Evolutionary conservation across 2,113 vertebrate genomes (phyloP).

Genomic region (Poicephalus meyeri): DNA sequence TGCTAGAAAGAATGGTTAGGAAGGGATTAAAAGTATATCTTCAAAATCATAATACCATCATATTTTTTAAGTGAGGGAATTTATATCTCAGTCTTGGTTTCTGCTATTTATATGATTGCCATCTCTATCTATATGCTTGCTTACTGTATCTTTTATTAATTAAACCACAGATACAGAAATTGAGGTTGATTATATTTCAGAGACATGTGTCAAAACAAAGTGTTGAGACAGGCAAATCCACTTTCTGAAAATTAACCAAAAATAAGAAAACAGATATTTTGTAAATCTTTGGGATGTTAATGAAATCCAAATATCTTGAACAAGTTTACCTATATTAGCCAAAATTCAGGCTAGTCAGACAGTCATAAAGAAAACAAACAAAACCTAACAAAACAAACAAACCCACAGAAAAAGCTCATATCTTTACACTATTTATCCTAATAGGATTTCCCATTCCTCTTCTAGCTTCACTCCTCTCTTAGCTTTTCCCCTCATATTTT

Average conservation of each 20-base stretch:
- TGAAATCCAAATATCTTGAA: not conserved
- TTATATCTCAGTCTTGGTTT: not conserved
- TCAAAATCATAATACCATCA: not conserved
- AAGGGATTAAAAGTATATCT: not conserved
- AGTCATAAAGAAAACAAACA: not conserved
- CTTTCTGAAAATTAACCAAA: not conserved
- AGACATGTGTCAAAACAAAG: not conserved
- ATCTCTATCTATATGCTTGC: not conserved
- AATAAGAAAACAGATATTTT: not conserved
- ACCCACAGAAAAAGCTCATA: not conserved
- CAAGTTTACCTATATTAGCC: not conserved
- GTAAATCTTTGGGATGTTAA: not conserved
- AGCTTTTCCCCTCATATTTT: not conserved
- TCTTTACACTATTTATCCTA: not conserved
- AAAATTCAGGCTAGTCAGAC: not conserved
- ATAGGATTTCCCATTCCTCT: not conserved
- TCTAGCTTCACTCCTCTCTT: not conserved
- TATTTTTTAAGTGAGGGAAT: not conserved
- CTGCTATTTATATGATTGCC: not conserved
- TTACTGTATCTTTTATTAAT: slow-evolving; percentile 16
- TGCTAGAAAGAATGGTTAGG: not conserved
- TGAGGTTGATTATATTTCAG: not conserved
- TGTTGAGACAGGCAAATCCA: not conserved
- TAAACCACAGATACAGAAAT: not conserved
- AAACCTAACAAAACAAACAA: not conserved